Evolutionary conservation across 64 coral and sea anemone genomes (phyloP).

Genomic region (Cladopsammia gracilis): DNA sequence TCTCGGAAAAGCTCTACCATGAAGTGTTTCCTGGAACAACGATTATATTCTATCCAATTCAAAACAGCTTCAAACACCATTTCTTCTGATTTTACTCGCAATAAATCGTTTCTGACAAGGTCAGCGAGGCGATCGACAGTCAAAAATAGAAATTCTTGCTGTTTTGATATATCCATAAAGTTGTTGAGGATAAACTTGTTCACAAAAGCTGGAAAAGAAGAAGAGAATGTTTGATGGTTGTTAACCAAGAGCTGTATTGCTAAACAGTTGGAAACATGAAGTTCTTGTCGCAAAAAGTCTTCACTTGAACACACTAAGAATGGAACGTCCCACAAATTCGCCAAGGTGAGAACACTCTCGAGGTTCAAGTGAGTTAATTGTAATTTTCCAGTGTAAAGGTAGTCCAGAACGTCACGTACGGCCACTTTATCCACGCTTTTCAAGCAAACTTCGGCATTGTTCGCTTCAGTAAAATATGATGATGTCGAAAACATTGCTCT

Average conservation of each 20-base stretch:
- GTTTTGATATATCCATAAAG: constrained; percentile 68
- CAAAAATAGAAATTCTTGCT: constrained; percentile 65
- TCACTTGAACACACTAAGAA: constrained; percentile 67
- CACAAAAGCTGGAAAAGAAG: constrained; percentile 29
- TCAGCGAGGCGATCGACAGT: constrained; percentile 33
- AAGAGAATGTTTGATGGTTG: constrained; percentile 24
- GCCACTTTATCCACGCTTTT: constrained; percentile 58
- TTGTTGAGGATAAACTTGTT: constrained; percentile 65
- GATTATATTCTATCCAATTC: constrained; percentile 69
- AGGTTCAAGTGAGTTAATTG: constrained; percentile 62
- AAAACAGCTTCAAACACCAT: constrained; percentile 64
- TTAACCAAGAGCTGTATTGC: constrained; percentile 59
- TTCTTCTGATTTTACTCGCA: constrained; percentile 78
- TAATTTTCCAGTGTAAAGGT: constrained; percentile 72
- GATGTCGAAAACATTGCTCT: constrained; percentile 57
- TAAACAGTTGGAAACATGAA: constrained; percentile 63
- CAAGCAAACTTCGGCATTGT: constrained; percentile 50
- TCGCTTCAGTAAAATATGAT: constrained; percentile 52
- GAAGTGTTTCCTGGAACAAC: constrained; percentile 22
- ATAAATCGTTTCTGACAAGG: constrained; percentile 35
- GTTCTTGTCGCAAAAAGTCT: constrained; percentile 42
- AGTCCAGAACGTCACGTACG: constrained; percentile 56
- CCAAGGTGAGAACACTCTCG: constrained; percentile 65
- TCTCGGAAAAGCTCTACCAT: constrained; percentile 48
- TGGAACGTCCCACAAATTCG: constrained; percentile 74